A percentile compares a stretch with the other conserved stretches of the same genome.
These are phyloP conservation scores for Siniperca knerii DNA, from an alignment of 2,113 vertebrate genomes.

Conservation along the genomic window DNA sequence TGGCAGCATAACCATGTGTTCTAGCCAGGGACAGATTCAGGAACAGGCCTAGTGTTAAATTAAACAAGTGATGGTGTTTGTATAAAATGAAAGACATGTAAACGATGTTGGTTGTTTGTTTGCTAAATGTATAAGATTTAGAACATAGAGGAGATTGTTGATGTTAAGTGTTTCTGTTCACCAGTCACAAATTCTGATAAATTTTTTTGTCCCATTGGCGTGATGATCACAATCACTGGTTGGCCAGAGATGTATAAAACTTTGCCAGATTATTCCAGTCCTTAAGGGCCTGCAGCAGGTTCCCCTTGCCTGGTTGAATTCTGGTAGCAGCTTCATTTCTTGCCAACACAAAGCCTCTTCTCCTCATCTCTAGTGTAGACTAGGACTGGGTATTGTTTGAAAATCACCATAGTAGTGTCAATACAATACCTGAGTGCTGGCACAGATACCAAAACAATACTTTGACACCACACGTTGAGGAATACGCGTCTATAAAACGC, in stretches of 20 bases:
- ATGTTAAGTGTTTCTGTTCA: not conserved
- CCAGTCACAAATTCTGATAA: not conserved
- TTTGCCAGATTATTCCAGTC: not conserved
- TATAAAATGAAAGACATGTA: not conserved
- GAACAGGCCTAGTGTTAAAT: not conserved
- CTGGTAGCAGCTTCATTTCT: not conserved
- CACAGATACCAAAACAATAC: not conserved
- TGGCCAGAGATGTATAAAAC: not conserved
- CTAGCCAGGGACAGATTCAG: not conserved
- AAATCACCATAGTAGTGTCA: not conserved
- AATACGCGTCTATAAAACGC: not conserved
- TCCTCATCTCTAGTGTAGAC: not conserved
- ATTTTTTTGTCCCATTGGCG: not conserved
- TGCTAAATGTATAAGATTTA: not conserved
- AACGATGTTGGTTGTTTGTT: not conserved
- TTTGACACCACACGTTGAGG: no score
- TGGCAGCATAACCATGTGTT: conserved; percentile 50
- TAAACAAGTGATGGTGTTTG: not conserved
- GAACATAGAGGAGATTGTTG: not conserved
- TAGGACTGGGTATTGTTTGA: not conserved
- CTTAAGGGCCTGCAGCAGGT: no score
- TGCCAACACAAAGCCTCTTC: not conserved
- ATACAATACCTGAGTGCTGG: not conserved
- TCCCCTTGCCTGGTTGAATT: not conserved
- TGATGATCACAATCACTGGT: not conserved